Evolutionary conservation across 2,888 invertebrate species (phyloP).

Genomic region (Cantharis nigra): DNA sequence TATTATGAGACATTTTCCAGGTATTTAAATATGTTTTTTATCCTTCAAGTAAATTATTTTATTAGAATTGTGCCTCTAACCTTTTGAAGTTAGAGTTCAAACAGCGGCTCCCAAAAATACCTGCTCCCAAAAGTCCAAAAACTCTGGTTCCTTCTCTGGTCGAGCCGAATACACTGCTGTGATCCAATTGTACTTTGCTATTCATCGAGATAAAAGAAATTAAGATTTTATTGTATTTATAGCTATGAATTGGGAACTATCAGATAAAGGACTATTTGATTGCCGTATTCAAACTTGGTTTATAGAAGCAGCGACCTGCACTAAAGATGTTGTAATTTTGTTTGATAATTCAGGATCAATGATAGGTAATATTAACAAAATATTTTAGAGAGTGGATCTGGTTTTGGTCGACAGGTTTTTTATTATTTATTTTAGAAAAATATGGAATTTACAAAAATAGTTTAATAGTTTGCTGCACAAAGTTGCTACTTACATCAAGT

Average conservation of each 20-base stretch:
- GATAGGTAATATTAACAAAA: slow-evolving; percentile 66
- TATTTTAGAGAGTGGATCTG: too few relatives aligned
- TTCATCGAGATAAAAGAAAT: too few relatives aligned
- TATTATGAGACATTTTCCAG: slow-evolving; percentile 89
- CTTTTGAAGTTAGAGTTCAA: too few relatives aligned
- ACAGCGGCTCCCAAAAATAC: too few relatives aligned
- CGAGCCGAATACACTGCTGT: too few relatives aligned
- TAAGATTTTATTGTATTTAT: slow-evolving; percentile 10
- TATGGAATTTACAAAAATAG: neutral
- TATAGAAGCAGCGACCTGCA: slow-evolving; percentile 96
- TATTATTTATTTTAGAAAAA: neutral
- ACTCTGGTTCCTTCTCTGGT: too few relatives aligned
- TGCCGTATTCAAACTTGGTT: slow-evolving; percentile 94
- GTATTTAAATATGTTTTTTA: slow-evolving; percentile 29
- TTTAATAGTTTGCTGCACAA: neutral
- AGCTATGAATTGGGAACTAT: slow-evolving; percentile 72
- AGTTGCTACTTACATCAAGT: too few relatives aligned
- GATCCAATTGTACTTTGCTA: too few relatives aligned
- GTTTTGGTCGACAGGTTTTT: neutral
- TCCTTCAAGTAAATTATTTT: too few relatives aligned
- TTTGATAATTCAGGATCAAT: slow-evolving; percentile 97
- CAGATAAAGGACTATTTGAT: slow-evolving; percentile 80
- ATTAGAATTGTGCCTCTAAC: too few relatives aligned
- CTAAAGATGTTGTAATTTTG: slow-evolving; percentile 95
- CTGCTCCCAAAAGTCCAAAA: too few relatives aligned